Evolutionary conservation across 2,113 vertebrate genomes (phyloP).

Genomic region (Siniperca knerii): DNA sequence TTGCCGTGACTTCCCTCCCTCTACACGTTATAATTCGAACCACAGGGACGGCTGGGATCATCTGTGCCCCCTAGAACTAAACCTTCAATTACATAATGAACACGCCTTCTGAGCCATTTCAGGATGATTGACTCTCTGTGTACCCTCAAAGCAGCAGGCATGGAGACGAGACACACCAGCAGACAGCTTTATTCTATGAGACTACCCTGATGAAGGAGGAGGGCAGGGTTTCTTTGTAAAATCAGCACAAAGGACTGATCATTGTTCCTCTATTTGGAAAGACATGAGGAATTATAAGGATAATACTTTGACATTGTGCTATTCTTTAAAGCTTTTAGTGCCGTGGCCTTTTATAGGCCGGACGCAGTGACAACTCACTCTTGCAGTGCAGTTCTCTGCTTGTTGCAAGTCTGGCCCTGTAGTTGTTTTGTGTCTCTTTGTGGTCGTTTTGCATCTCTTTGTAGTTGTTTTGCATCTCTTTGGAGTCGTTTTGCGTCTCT

Average conservation of each 20-base stretch:
- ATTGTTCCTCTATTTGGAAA: neutral
- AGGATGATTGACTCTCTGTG: conserved; percentile 39
- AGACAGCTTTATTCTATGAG: conserved; percentile 1
- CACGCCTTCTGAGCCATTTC: conserved; percentile 36
- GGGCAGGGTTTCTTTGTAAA: neutral
- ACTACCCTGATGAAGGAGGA: neutral
- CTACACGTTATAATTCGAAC: conserved; percentile 7
- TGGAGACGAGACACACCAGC: neutral
- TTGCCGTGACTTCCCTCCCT: neutral
- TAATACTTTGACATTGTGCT: neutral
- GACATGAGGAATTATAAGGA: neutral
- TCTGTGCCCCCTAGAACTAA: conserved; percentile 50
- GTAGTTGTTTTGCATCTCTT: no score
- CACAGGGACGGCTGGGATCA: neutral
- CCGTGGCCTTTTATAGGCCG: no score
- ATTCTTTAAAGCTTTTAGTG: neutral
- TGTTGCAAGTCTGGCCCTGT: neutral
- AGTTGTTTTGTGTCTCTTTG: neutral
- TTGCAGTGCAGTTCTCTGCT: neutral
- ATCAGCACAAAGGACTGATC: neutral
- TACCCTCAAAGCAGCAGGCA: conserved; percentile 28
- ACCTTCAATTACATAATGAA: conserved; percentile 67
- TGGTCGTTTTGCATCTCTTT: no score
- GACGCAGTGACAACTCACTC: no score
- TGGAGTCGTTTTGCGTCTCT: no score